A percentile compares a stretch with the other conserved stretches of the same genome.
Evolutionary conservation across 1,140 invertebrate genomes (phyloP).

Genomic region (Campoletis sonorensis): DNA sequence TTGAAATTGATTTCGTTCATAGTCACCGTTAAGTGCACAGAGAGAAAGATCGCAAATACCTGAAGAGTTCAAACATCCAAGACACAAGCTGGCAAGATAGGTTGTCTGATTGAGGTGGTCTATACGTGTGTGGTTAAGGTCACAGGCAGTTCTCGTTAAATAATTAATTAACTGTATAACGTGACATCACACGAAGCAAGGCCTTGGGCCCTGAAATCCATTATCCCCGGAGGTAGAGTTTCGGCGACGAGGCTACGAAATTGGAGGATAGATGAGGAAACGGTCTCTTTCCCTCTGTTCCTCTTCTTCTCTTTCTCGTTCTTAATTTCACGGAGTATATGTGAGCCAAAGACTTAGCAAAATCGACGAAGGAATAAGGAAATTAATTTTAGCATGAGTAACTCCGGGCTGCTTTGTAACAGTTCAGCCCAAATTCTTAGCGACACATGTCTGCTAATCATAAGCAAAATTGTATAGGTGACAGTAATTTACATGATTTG

Average conservation of each 20-base stretch:
- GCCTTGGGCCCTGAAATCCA: slow-evolving; percentile 41
- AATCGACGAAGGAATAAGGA: slow-evolving; percentile 28
- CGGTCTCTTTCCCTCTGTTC: background rate
- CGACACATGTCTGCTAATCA: slow-evolving; percentile 10
- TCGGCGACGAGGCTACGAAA: slow-evolving; percentile 34
- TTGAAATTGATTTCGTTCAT: slow-evolving; percentile 9
- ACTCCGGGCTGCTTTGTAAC: background rate
- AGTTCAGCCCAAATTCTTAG: background rate
- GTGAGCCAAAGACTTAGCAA: slow-evolving; percentile 19
- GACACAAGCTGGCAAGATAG: slow-evolving; percentile 1
- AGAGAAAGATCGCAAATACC: background rate
- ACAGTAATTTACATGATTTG: background rate
- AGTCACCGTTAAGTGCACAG: background rate
- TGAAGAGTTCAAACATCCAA: slow-evolving; percentile 1
- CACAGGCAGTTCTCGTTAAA: slow-evolving; percentile 32
- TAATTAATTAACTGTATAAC: slow-evolving; percentile 43
- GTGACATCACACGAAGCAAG: slow-evolving; percentile 34
- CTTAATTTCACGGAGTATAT: background rate
- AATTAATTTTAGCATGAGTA: slow-evolving; percentile 19
- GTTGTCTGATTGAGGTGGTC: background rate
- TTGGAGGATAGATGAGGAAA: slow-evolving; percentile 30
- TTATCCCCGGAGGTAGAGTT: slow-evolving; percentile 32
- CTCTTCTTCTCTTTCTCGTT: background rate
- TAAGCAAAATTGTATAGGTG: slow-evolving; percentile 19
- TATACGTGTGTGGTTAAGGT: slow-evolving; percentile 31